Evolutionary conservation across 1,140 invertebrate species (phyloP), one percentile per base, ranked within the genome.

Genomic region (honey bee (Apis mellifera)): DNA sequence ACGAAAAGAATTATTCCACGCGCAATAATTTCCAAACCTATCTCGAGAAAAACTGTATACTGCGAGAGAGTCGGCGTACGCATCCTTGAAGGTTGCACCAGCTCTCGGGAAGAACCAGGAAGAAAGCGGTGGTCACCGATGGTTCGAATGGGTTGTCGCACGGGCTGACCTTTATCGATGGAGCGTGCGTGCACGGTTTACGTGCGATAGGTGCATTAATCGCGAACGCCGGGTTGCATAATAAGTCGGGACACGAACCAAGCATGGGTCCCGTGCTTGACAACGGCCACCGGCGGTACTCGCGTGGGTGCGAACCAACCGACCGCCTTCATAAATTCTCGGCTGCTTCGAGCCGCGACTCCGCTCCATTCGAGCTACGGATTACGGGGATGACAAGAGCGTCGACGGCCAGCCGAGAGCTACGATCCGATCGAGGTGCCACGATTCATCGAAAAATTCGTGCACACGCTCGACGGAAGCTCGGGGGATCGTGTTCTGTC

Each of bases 161-260:
- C 26, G 71, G 32, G 15, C 32, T 81, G 82, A 88, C 66, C 68
- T 83, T 86, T 90, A 88, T 89, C 84, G 83, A 90, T 81, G 78
- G 82, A 84, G 62, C 76, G 65, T 72, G 78, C 75, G 76, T 66
- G 78, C 77, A 72, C 70, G 66, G 73, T 26, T 84, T 66, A 87
- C 76, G 62, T 73, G 74, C 86, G 89, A 89, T 89, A 85, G 82
- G 83, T 90, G 86, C 88, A 91, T 91, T 92, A 92, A 90, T 89
- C 86, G 83, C 82, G 82, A 75, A 62, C 78, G 70, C 42, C 32
- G 72, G 80, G 70, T 91, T 90, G 87, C 86, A 90, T 90, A 91
- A 92, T 88, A 83, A 87, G 85, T 81, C 50, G 77, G 64, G 84
- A 85, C 73, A 87, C 78, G 75, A 84, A 80, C 78, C 83, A 83